Evolutionary conservation across 1,140 invertebrate genomes (phyloP).

Genomic region (Drosophila yakuba): DNA sequence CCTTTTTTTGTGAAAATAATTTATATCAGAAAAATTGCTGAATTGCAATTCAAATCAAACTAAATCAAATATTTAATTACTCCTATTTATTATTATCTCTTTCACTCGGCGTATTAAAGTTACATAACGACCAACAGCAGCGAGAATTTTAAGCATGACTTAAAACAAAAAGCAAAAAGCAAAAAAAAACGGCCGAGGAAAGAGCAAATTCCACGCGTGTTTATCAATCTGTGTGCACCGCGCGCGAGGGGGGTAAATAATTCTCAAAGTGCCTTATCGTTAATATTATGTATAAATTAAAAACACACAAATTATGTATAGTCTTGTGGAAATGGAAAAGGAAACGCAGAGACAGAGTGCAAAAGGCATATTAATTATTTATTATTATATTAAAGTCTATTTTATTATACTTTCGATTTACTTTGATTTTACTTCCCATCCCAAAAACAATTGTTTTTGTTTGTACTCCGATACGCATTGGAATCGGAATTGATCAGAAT

Average conservation of each 20-base stretch:
- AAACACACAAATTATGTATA: conserved; percentile 40
- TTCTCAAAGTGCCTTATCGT: conserved; percentile 80
- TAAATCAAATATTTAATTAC: conserved; percentile 38
- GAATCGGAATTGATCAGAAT: conserved; percentile 6
- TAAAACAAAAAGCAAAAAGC: not conserved
- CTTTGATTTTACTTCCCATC: conserved; percentile 33
- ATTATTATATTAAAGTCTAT: conserved; percentile 68
- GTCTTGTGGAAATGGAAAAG: conserved; percentile 37
- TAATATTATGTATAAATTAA: conserved; percentile 62
- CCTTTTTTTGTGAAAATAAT: conserved; percentile 43
- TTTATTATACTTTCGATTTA: conserved; percentile 33
- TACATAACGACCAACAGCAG: conserved; percentile 1
- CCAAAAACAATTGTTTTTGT: conserved; percentile 26
- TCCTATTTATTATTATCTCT: conserved; percentile 31
- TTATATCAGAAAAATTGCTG: conserved; percentile 23
- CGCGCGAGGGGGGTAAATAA: conserved; percentile 56
- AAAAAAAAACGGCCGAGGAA: conserved; percentile 2
- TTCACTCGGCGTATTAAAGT: conserved; percentile 16
- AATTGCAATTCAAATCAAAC: conserved; percentile 19
- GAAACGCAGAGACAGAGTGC: conserved; percentile 27
- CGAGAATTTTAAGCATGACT: conserved; percentile 13
- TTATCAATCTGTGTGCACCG: conserved; percentile 17
- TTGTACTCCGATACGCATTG: too few relatives aligned
- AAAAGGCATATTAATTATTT: conserved; percentile 60
- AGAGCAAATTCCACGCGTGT: conserved; percentile 24